Evolutionary conservation across 1,140 invertebrate species (phyloP), one percentile per base, ranked within the genome.

Genomic region (Scylla paramamosain): DNA sequence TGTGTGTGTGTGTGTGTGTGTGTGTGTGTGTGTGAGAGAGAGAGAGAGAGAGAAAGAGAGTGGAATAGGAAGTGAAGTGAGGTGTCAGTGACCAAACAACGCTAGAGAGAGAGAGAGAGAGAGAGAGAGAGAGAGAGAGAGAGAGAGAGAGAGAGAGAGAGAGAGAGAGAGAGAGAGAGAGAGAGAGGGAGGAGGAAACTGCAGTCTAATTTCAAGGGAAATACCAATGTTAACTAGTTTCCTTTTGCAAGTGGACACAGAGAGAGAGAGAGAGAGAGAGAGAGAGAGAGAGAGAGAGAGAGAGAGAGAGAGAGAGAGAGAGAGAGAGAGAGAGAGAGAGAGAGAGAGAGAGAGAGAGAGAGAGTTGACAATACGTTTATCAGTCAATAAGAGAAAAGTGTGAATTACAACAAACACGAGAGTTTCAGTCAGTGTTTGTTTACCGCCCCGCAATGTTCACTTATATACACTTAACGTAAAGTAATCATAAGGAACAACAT

Each of bases 141-240:
- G 84, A 87, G 84, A 87, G 31, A 32, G 84, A 32, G 31, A 87
- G 84, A 32, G 84, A 87, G 84, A 87, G 84, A 87, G 84, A 87
- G 84, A 87, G 84, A 87, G 84, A 87, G 84, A 87, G 84, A 87
- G 84, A 83, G 84, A 87, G 84, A 87, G 84, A 87, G 84, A 87
- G 84, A 32, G 84, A 87, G 84, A 32, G 84, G 31, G 84, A 87
- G 84, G 31, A 29, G 16, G 29, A 83, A 8, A 8, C 82, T 83
- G 25, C 82, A 8, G 20, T 6, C 59, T 10, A 25, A 77, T 77
- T 77, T 77, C 10, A 77, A 10, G 25, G 59, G 25, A 12, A 10
- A 77, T 25, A 10, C 10, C 25, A 77, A 10, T 10, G 25, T 12
- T 10, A 10, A 77, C 59, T 77, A 25, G 59, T 12, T 12, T 25